These are phyloP conservation scores for Arenicola marina DNA, from an alignment of 2,888 invertebrate genomes.

Conservation along the genomic window DNA sequence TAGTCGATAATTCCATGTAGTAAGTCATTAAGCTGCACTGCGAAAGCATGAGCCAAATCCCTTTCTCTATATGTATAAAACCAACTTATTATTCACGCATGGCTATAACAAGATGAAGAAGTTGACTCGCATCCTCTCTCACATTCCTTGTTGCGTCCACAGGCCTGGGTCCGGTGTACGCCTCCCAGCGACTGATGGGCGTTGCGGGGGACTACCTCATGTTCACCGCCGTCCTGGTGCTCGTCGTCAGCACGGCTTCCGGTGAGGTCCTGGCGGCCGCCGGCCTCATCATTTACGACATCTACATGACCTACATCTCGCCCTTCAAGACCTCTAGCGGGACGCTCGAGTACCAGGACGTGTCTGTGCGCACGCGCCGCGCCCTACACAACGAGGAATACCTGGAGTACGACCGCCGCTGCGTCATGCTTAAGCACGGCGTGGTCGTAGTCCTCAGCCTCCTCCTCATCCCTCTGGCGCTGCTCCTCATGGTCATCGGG, in stretches of 20 bases:
- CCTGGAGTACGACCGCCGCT: constrained; percentile 30
- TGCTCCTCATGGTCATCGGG: constrained; percentile 21
- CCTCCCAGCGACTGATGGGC: constrained; percentile 27
- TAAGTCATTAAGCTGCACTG: too few relatives aligned
- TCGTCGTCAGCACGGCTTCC: constrained; percentile 24
- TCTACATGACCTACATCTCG: constrained; percentile 34
- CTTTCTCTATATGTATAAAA: too few relatives aligned
- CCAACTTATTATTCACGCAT: too few relatives aligned
- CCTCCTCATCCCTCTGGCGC: constrained; percentile 24
- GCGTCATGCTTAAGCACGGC: constrained; percentile 30
- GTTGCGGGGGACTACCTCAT: constrained; percentile 31
- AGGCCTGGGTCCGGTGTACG: constrained; percentile 26
- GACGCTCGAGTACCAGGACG: constrained; percentile 15
- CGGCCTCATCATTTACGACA: constrained; percentile 36
- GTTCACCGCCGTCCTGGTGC: constrained; percentile 23
- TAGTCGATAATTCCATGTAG: too few relatives aligned
- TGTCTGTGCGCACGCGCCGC: constrained; percentile 11
- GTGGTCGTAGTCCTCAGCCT: constrained; percentile 19
- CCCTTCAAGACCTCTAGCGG: constrained; percentile 20
- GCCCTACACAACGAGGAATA: constrained; percentile 26
- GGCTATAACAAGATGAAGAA: too few relatives aligned
- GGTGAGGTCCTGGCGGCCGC: constrained; percentile 33
- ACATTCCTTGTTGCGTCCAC: too few relatives aligned
- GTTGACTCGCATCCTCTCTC: too few relatives aligned
- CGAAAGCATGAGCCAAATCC: too few relatives aligned